Evolutionary conservation across 2,797 vertebrate genomes (phyloP).

Genomic region (Enteromius fasciolatus): DNA sequence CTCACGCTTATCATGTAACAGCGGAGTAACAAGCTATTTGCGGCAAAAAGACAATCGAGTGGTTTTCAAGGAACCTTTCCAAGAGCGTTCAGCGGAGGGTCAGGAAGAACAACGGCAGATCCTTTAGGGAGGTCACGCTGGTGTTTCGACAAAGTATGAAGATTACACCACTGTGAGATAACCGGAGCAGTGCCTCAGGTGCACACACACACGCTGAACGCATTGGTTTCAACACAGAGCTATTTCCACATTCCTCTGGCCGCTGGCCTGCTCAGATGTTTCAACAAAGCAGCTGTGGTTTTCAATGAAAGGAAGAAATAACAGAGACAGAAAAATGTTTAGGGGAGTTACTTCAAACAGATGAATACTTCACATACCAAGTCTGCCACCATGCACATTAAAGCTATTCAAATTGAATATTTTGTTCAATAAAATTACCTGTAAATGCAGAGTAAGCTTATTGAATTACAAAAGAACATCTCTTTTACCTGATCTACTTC

Average conservation of each 20-base stretch:
- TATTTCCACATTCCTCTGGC: slow-evolving; percentile 52
- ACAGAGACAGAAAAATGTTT: slow-evolving; percentile 30
- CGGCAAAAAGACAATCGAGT: slow-evolving; percentile 50
- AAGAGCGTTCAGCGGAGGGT: slow-evolving; percentile 47
- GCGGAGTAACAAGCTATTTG: slow-evolving; percentile 48
- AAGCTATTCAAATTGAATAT: slow-evolving; percentile 23
- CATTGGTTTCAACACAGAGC: slow-evolving; percentile 45
- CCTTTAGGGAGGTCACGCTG: slow-evolving; percentile 53
- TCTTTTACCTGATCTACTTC: neutral
- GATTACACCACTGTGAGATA: slow-evolving; percentile 54
- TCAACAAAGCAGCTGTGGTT: slow-evolving; percentile 47
- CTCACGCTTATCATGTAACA: slow-evolving; percentile 25
- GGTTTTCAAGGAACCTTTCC: slow-evolving; percentile 48
- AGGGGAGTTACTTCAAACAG: slow-evolving; percentile 27
- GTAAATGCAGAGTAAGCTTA: neutral
- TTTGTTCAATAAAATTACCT: slow-evolving; percentile 21
- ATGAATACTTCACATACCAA: slow-evolving; percentile 38
- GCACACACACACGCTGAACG: slow-evolving; percentile 31
- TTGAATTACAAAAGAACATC: slow-evolving; percentile 21
- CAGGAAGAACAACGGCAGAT: slow-evolving; percentile 43
- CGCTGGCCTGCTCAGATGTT: slow-evolving; percentile 45
- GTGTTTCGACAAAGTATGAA: slow-evolving; percentile 57
- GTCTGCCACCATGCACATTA: slow-evolving; percentile 14
- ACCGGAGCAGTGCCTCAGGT: slow-evolving; percentile 52
- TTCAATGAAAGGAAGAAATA: slow-evolving; percentile 46